Evolutionary conservation across 1,140 invertebrate genomes (phyloP).

Genomic region (Portunus trituberculatus): DNA sequence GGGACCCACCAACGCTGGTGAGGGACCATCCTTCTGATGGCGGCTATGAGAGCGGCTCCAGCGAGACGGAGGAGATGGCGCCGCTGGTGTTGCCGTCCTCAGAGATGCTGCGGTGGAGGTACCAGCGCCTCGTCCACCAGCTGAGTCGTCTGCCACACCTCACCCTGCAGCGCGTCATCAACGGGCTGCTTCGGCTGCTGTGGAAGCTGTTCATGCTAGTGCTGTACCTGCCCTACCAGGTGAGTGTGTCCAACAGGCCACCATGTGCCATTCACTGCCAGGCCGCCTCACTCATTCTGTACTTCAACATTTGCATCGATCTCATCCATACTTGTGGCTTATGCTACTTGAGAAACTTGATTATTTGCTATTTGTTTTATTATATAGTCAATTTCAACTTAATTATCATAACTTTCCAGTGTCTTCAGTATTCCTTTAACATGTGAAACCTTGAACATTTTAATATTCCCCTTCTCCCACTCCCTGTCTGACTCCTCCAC

Average conservation of each 20-base stretch:
- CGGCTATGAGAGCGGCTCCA: conserved; percentile 68
- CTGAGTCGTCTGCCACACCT: conserved; percentile 57
- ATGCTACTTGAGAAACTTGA: too few relatives aligned
- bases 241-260: neutral
- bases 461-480: too few relatives aligned
- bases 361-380: too few relatives aligned
- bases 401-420: too few relatives aligned
- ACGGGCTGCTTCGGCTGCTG: conserved; percentile 4
- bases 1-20: conserved; percentile 24
- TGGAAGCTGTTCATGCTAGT: neutral
- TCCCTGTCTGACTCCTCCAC: too few relatives aligned
- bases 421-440: too few relatives aligned
- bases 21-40: conserved; percentile 66
- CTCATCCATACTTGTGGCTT: too few relatives aligned
- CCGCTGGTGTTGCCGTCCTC: conserved; percentile 48
- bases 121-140: conserved; percentile 53
- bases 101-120: conserved; percentile 62
- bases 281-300: too few relatives aligned
- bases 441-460: too few relatives aligned
- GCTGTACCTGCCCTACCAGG: conserved; percentile 38
- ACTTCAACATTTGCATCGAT: too few relatives aligned
- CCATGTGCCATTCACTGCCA: too few relatives aligned
- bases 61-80: conserved; percentile 53
- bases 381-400: too few relatives aligned
- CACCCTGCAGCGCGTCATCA: conserved; percentile 60